Evolutionary conservation across 2,113 vertebrate species (phyloP).

Genomic region (Trematocara unimaculatum): DNA sequence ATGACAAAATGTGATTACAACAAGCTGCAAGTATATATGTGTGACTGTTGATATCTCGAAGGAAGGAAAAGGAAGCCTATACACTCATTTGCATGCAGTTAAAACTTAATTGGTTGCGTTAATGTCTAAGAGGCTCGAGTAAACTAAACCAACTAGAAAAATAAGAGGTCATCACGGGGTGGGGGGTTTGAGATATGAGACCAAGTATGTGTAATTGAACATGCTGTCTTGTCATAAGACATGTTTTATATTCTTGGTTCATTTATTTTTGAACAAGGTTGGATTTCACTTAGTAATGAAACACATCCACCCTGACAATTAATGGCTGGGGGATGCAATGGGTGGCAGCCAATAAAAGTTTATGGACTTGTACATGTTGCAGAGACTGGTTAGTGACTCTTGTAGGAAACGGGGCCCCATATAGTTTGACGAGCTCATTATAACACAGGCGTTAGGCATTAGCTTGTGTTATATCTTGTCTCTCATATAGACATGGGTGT

Average conservation of each 20-base stretch:
- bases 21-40: neutral
- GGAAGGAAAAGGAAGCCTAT: neutral
- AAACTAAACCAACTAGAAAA: neutral
- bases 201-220: neutral
- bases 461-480: slow-evolving; percentile 15
- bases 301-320: slow-evolving; percentile 60
- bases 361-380: slow-evolving; percentile 69
- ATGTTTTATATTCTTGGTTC: slow-evolving; percentile 19
- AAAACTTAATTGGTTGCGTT: neutral
- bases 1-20: neutral
- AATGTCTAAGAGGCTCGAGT: neutral
- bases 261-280: slow-evolving; percentile 49
- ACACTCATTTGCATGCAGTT: neutral
- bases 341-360: slow-evolving; percentile 66
- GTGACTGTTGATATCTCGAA: neutral
- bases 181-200: neutral
- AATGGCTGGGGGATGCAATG: slow-evolving; percentile 51
- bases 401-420: slow-evolving; percentile 67
- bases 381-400: slow-evolving; percentile 59
- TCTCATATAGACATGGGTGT: neutral
- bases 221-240: neutral
- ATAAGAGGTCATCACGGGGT: neutral
- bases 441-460: slow-evolving; percentile 23
- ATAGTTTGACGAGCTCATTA: slow-evolving; percentile 72
- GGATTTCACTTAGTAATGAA: slow-evolving; percentile 58